Conservation (phyloP, 2,113 vertebrate species). For the Mus pahari region DNA sequence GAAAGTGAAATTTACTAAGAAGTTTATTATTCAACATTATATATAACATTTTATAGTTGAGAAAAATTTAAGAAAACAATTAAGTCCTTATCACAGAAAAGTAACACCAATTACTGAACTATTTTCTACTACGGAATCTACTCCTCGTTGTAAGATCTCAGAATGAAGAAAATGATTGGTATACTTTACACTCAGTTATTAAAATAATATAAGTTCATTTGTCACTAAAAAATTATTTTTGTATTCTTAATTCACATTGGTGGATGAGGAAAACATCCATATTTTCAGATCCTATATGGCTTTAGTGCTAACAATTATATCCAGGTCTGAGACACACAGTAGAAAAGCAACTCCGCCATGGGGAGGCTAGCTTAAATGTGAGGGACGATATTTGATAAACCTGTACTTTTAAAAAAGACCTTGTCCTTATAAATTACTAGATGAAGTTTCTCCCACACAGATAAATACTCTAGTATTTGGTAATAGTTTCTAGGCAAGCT, state of each 20-base stretch:
- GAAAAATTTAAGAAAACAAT: slow-evolving; percentile 65
- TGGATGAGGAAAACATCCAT: slow-evolving; percentile 33
- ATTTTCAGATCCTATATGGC: slow-evolving; percentile 56
- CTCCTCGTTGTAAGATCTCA: slow-evolving; percentile 64
- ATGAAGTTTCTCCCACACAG: slow-evolving; percentile 21
- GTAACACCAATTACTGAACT: slow-evolving; percentile 36
- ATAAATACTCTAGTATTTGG: slow-evolving; percentile 13
- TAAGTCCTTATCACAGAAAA: slow-evolving; percentile 66
- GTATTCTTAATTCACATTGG: slow-evolving; percentile 44
- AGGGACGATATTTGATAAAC: slow-evolving; percentile 4
- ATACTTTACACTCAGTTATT: slow-evolving; percentile 59
- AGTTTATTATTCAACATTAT: background rate
- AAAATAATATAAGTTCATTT: slow-evolving; percentile 51
- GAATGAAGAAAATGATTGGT: slow-evolving; percentile 69
- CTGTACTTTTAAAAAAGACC: background rate
- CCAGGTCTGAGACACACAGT: slow-evolving; percentile 18
- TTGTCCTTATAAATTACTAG: slow-evolving; percentile 17
- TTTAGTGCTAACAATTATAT: slow-evolving; percentile 42
- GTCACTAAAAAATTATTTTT: slow-evolving; percentile 46
- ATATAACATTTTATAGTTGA: background rate
- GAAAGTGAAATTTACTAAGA: slow-evolving; percentile 49
- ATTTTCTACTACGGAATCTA: slow-evolving; percentile 60
- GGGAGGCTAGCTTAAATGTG: slow-evolving; percentile 32
- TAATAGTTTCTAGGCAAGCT: slow-evolving; percentile 52
- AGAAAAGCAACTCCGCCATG: background rate